These are phyloP conservation scores for Melanotaenia parkinsoni DNA, from an alignment of 2,797 vertebrate genomes.

Conservation along the genomic window DNA sequence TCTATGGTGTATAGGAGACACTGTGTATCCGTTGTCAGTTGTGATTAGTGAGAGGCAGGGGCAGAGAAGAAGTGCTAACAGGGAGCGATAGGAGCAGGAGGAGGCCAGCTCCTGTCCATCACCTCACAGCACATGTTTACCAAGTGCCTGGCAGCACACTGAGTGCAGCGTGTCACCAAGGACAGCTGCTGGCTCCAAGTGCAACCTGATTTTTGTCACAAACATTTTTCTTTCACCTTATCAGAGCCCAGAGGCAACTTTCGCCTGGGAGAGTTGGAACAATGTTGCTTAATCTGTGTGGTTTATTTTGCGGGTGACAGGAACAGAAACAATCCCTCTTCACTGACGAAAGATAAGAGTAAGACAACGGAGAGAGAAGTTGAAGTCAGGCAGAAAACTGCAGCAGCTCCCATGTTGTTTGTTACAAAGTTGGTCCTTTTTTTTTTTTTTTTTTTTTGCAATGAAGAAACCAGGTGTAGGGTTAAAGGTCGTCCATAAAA, in stretches of 20 bases:
- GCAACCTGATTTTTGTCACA: conserved; percentile 42
- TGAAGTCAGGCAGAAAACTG: conserved; percentile 26
- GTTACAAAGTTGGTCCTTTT: conserved; percentile 8
- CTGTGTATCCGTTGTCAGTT: conserved; percentile 62
- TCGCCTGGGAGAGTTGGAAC: conserved; percentile 41
- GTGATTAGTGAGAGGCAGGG: conserved; percentile 57
- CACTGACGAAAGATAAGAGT: conserved; percentile 47
- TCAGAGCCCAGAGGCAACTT: conserved; percentile 39
- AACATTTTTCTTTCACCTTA: conserved; percentile 41
- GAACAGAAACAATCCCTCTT: conserved; percentile 56
- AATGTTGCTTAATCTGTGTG: conserved; percentile 45
- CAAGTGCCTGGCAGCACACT: conserved; percentile 47
- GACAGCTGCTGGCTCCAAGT: conserved; percentile 46
- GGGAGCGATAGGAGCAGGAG: conserved; percentile 67
- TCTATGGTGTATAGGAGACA: conserved; percentile 33
- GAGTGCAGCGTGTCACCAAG: conserved; percentile 38
- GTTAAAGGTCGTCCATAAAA: conserved; percentile 18
- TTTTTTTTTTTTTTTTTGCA: neutral
- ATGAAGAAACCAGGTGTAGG: neutral
- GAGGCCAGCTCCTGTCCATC: conserved; percentile 71
- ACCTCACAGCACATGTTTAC: conserved; percentile 60
- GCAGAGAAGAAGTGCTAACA: conserved; percentile 64
- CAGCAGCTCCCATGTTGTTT: neutral
- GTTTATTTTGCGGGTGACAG: conserved; percentile 54
- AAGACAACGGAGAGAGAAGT: conserved; percentile 34